Conservation (phyloP, 2,888 invertebrate species). For the Xiphydria camelus region DNA sequence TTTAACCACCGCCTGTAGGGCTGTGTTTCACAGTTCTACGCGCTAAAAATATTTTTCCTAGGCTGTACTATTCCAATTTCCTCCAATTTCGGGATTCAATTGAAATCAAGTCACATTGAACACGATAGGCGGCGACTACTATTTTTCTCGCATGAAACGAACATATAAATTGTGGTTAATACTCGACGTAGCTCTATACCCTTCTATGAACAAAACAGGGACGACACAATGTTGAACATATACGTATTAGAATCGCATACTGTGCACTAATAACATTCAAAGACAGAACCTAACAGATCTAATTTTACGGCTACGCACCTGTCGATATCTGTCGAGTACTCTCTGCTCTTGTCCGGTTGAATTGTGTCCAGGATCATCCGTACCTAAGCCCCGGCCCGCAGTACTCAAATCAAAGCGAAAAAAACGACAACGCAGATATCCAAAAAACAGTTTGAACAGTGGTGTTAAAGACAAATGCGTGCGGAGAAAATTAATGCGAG, state of each 20-base stretch:
- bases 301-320: constrained; percentile 26
- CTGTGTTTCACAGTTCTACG: no score
- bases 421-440: constrained; percentile 19
- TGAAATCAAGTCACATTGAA: no score
- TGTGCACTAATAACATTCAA: constrained; percentile 2
- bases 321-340: constrained; percentile 16
- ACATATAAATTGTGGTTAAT: no score
- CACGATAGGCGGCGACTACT: no score
- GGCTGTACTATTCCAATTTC: no score
- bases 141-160: no score
- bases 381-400: constrained; percentile 42
- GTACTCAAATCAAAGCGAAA: constrained; percentile 46
- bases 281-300: neutral
- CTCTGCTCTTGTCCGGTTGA: constrained; percentile 16
- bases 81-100: no score
- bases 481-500: constrained; percentile 28
- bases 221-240: no score
- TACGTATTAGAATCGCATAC: neutral
- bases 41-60: no score
- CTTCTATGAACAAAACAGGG: no score
- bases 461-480: constrained; percentile 42
- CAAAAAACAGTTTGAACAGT: constrained; percentile 26
- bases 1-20: no score
- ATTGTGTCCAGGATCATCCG: constrained; percentile 35
- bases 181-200: no score